Evolutionary conservation across 2,113 vertebrate species (phyloP).

Genomic region (Ancistrus triradiatus): DNA sequence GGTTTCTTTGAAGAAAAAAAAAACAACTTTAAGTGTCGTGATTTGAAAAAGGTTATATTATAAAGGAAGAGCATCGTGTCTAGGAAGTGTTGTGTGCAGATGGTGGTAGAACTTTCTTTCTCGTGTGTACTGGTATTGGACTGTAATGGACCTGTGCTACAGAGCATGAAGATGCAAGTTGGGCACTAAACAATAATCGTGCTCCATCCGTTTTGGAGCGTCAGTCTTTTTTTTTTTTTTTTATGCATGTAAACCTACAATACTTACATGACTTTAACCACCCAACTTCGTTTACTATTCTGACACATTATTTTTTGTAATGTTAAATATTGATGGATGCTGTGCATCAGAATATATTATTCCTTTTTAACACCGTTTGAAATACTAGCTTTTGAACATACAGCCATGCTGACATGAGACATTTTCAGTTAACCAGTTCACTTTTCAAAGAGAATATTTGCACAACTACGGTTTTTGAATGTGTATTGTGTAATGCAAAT

Average conservation of each 20-base stretch:
- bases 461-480: conserved; percentile 50
- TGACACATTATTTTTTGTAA: conserved; percentile 52
- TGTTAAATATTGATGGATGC: conserved; percentile 62
- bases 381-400: conserved; percentile 28
- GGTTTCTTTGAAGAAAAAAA: conserved; percentile 21
- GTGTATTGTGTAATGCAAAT: conserved; percentile 45
- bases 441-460: conserved; percentile 48
- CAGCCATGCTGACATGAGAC: conserved; percentile 37
- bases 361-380: conserved; percentile 37
- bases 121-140: conserved; percentile 11
- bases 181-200: conserved; percentile 31
- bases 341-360: conserved; percentile 60
- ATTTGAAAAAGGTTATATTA: neutral
- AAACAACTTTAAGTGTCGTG: neutral
- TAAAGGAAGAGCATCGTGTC: conserved; percentile 10
- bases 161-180: conserved; percentile 8
- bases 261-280: conserved; percentile 30
- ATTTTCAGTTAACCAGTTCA: conserved; percentile 34
- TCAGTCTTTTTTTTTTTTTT: conserved; percentile 32
- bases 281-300: conserved; percentile 35
- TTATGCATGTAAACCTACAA: conserved; percentile 41
- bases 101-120: neutral
- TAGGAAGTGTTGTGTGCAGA: conserved; percentile 24
- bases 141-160: no score
- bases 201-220: conserved; percentile 12